Evolutionary conservation across 2,797 vertebrate species (phyloP), one percentile per base, ranked within the genome.

Genomic region (Halcyon badia): DNA sequence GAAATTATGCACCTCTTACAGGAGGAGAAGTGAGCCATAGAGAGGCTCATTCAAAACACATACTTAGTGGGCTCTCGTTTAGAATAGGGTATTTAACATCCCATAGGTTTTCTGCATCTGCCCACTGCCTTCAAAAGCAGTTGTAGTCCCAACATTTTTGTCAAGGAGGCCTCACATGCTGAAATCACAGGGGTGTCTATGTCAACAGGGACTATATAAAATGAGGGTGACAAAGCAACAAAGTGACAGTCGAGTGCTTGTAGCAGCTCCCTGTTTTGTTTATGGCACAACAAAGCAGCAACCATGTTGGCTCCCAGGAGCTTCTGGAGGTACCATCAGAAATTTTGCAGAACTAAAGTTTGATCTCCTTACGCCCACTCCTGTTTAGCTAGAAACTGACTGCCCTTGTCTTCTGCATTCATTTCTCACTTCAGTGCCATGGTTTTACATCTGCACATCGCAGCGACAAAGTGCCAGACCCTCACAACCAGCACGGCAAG

Each of bases 211-310:
- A 86, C 80, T 82, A 11, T 24, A 58, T 69, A 71, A 94, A 84
- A 93, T 14, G n/a, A 87, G n/a, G 26, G 65, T 49, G 46, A 88
- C 49, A 71, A 90, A 93, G 77, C 54, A 5, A 39, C 37, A 39
- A 39, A 39, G 37, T 87, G 94, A 49, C 78, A 83, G 78, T 22
- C 0, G 0, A 73, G 83, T 44, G 60, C 78, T 89, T 64, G 86
- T 73, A 83, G 83, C 71, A 94, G 72, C 65, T 87, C 61, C 81
- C 62, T 64, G 41, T 56, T 95, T 73, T 65, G 39, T 65, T 80
- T 65, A 41, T 17, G 75, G 60, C 68, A 83, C 73, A 83, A 92
- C n/a, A 92, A 89, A 85, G 89, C 75, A 77, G 81, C 66, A 82
- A 91, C 54, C 79, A 77, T 20, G 94, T 25, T 24, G 70, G 20